Conservation (phyloP, 2,888 invertebrate genomes). For the Andrena flavipes region DNA sequence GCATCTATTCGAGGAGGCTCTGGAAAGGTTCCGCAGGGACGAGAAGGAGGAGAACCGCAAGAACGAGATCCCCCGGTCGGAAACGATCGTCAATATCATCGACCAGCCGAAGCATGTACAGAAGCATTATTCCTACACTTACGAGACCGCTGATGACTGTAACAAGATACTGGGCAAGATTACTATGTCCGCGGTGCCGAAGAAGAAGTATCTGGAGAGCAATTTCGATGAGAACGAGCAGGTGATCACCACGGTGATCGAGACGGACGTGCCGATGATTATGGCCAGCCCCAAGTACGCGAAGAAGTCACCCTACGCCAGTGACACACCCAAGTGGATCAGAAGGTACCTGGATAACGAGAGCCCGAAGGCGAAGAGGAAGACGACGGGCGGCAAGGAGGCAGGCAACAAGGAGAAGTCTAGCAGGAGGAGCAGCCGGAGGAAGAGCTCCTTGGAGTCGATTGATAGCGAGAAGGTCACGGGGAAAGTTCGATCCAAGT, state of each 20-base stretch:
- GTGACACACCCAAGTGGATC: slow-evolving; percentile 81
- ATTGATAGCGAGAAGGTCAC: slow-evolving; percentile 60
- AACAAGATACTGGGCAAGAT: slow-evolving; percentile 67
- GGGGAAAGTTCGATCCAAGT: slow-evolving; percentile 61
- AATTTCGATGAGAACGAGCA: slow-evolving; percentile 82
- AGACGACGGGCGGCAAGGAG: slow-evolving; percentile 47
- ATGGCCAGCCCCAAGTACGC: slow-evolving; percentile 77
- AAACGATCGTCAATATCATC: slow-evolving; percentile 32
- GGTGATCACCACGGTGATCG: slow-evolving; percentile 82
- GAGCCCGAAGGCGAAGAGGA: slow-evolving; percentile 60
- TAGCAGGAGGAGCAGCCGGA: slow-evolving; percentile 63
- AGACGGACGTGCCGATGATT: slow-evolving; percentile 80
- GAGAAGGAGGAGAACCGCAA: slow-evolving; percentile 64
- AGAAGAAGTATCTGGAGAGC: slow-evolving; percentile 81
- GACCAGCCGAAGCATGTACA: slow-evolving; percentile 79
- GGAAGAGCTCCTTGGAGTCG: slow-evolving; percentile 72
- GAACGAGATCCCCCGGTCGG: slow-evolving; percentile 49
- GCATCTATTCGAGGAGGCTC: slow-evolving; percentile 62
- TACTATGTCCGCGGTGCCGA: slow-evolving; percentile 73
- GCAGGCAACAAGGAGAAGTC: slow-evolving; percentile 49
- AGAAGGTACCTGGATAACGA: slow-evolving; percentile 77
- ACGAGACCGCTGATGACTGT: slow-evolving; percentile 75
- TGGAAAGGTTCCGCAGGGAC: slow-evolving; percentile 63
- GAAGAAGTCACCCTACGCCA: slow-evolving; percentile 78
- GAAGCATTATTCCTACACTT: slow-evolving; percentile 81